These are phyloP conservation scores for Pollenia angustigena DNA, from an alignment of 2,888 invertebrate genomes.

Conservation along the genomic window DNA sequence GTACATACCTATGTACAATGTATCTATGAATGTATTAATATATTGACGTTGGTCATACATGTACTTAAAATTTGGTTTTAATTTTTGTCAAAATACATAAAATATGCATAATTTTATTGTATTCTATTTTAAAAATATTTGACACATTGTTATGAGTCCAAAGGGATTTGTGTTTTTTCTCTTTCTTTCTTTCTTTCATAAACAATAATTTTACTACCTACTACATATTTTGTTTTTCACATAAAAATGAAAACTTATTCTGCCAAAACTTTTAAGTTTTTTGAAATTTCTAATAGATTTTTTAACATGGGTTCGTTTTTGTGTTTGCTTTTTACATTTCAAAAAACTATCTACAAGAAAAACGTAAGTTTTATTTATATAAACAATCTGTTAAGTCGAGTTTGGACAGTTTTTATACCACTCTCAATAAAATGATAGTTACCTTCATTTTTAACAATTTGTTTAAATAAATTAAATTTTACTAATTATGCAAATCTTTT, in stretches of 20 bases:
- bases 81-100: conserved; percentile 25
- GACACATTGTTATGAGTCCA: conserved; percentile 60
- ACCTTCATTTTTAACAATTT: too few species aligned
- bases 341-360: background rate
- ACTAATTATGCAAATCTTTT: too few species aligned
- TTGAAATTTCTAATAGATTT: conserved; percentile 53
- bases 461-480: too few species aligned
- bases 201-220: conserved; percentile 29
- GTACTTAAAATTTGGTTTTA: background rate
- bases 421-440: too few species aligned
- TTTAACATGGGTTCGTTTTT: conserved; percentile 26
- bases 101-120: conserved; percentile 29
- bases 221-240: conserved; percentile 18
- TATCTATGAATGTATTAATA: too few species aligned
- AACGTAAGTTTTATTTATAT: too few species aligned
- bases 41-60: conserved; percentile 6
- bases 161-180: conserved; percentile 36
- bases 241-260: conserved; percentile 55
- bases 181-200: background rate
- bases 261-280: conserved; percentile 55
- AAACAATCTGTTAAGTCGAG: too few species aligned
- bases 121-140: conserved; percentile 32
- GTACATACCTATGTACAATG: too few species aligned
- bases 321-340: background rate
- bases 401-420: too few species aligned